phyloP scores from a whole-genome alignment of 1,140 invertebrate genomes.

The Drosophila kanapiae region DNA sequence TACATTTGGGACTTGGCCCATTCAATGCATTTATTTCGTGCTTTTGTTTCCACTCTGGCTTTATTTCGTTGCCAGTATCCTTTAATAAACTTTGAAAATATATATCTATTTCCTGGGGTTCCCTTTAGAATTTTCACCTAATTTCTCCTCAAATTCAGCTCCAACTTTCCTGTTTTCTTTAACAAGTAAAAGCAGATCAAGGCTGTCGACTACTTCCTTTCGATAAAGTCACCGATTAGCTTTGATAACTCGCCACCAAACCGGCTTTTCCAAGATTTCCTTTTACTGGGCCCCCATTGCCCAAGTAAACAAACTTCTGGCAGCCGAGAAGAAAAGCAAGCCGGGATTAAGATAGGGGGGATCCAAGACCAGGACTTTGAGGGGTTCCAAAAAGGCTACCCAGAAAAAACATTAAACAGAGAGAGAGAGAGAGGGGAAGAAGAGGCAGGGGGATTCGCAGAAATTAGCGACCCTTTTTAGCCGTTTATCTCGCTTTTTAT shows the following conservation, averaged over 20 bases:
- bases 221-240: conserved; percentile 29
- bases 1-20: conserved; percentile 51
- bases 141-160: not conserved
- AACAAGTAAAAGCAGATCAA: conserved; percentile 8
- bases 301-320: conserved; percentile 34
- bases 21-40: conserved; percentile 35
- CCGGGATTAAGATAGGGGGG: not conserved
- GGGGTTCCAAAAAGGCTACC: not conserved
- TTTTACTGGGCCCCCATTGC: not conserved
- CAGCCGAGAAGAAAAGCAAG: not conserved
- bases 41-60: not conserved
- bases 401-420: conserved; percentile 20
- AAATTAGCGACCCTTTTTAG: conserved; percentile 67
- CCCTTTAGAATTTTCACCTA: not conserved
- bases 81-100: conserved; percentile 5
- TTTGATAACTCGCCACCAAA: conserved; percentile 28
- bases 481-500: conserved; percentile 78
- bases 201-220: conserved; percentile 1
- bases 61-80: not conserved
- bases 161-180: not conserved
- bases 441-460: conserved; percentile 5
- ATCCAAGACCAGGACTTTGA: conserved; percentile 3
- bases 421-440: not conserved
- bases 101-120: not conserved
- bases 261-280: conserved; percentile 5